These are phyloP conservation scores for Labrus mixtus DNA, from an alignment of 2,113 vertebrate genomes.

Conservation along the genomic window DNA sequence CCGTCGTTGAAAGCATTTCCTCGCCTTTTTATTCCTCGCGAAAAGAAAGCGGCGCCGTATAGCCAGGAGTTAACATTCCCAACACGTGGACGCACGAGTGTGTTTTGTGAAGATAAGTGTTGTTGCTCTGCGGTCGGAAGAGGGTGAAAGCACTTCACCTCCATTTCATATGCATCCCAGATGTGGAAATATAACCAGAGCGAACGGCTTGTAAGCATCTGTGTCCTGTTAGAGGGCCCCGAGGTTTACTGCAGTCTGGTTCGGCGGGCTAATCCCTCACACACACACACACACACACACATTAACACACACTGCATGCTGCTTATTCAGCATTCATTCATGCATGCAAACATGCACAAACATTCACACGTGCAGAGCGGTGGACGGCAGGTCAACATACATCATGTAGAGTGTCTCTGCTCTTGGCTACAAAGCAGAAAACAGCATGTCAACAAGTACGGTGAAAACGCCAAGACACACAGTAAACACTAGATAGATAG, in stretches of 20 bases:
- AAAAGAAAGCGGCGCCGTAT: not conserved
- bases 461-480: too few relatives aligned
- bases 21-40: constrained; percentile 4
- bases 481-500: not conserved
- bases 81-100: constrained; percentile 14
- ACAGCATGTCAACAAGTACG: not conserved
- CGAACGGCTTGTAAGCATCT: constrained; percentile 32
- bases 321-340: constrained; percentile 25
- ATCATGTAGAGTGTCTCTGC: not conserved
- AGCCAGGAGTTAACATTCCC: constrained; percentile 20
- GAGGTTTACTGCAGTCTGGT: constrained; percentile 23
- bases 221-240: constrained; percentile 28
- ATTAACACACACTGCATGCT: constrained; percentile 20
- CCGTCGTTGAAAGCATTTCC: constrained; percentile 22
- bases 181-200: constrained; percentile 49
- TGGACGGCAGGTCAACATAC: not conserved
- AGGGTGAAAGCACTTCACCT: constrained; percentile 39
- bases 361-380: not conserved
- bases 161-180: constrained; percentile 38
- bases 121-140: constrained; percentile 1
- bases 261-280: constrained; percentile 34
- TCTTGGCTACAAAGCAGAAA: not conserved
- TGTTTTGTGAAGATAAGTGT: constrained; percentile 62
- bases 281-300: constrained; percentile 8
- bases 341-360: constrained; percentile 12